A percentile compares a stretch with the other conserved stretches of the same genome.
phyloP scores from a whole-genome alignment of 2,113 vertebrate genomes.

The Scartelaos histophorus region DNA sequence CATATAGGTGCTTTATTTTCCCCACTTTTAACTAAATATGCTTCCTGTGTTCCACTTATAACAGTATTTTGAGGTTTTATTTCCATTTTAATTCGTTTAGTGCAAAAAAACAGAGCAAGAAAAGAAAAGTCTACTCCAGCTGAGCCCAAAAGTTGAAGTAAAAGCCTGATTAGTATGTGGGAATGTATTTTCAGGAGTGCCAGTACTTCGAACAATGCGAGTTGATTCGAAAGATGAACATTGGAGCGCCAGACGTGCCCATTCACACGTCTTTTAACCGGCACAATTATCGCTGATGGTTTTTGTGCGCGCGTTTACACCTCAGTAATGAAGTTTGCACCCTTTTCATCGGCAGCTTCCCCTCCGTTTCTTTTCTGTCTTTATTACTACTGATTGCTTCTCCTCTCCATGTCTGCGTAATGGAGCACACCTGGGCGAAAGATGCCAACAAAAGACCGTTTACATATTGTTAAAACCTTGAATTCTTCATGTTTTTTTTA shows the following conservation, averaged over 20 bases:
- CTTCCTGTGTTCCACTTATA: background rate
- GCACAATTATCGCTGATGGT: conserved; percentile 52
- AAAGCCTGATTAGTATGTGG: conserved; percentile 34
- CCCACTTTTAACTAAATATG: no score
- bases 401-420: conserved; percentile 20
- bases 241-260: conserved; percentile 45
- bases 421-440: background rate
- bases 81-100: background rate
- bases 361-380: background rate
- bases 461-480: background rate
- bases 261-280: conserved; percentile 62
- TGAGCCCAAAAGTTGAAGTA: background rate
- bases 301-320: conserved; percentile 41
- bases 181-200: conserved; percentile 26
- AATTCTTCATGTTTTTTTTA: background rate
- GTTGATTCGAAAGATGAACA: conserved; percentile 40
- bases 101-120: background rate
- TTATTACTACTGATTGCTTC: conserved; percentile 12
- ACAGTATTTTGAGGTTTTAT: background rate
- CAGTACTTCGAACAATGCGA: conserved; percentile 13
- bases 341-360: conserved; percentile 36
- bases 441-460: background rate
- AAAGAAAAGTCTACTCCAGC: background rate
- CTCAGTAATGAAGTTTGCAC: conserved; percentile 63
- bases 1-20: no score